phyloP scores from a whole-genome alignment of 1,140 invertebrate genomes.

The Eubasilissa regina region DNA sequence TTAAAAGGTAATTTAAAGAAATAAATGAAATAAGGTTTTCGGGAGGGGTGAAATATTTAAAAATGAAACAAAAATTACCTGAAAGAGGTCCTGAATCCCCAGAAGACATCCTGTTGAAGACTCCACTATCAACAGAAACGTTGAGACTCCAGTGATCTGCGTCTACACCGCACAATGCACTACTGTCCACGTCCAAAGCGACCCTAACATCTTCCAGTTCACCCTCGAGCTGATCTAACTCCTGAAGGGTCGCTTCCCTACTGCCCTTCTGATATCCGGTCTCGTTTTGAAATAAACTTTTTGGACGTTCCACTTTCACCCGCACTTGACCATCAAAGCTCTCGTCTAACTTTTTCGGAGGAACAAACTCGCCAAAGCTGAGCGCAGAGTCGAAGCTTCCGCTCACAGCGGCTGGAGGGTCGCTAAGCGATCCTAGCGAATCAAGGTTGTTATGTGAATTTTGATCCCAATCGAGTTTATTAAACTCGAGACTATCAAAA shows the following conservation, averaged over 20 bases:
- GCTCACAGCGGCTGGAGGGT: constrained; percentile 17
- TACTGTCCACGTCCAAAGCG: constrained; percentile 70
- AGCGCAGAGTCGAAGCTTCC: constrained; percentile 18
- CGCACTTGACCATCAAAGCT: constrained; percentile 1
- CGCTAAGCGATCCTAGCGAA: neutral
- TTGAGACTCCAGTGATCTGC: constrained; percentile 71
- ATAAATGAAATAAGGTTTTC: no score
- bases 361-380: constrained; percentile 30
- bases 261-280: constrained; percentile 38
- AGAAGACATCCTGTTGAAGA: constrained; percentile 74
- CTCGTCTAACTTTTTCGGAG: neutral
- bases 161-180: constrained; percentile 67
- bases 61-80: no score
- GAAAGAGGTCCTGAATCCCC: constrained; percentile 72
- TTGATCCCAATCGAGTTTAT: constrained; percentile 31
- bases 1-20: neutral
- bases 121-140: constrained; percentile 72
- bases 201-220: constrained; percentile 71
- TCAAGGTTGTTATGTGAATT: constrained; percentile 1
- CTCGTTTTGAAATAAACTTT: constrained; percentile 49
- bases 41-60: no score
- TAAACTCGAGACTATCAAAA: constrained; percentile 37
- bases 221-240: constrained; percentile 68
- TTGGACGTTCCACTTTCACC: constrained; percentile 43
- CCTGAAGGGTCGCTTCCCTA: constrained; percentile 55